phyloP scores from a whole-genome alignment of 2,797 vertebrate species.

The Pipistrellus pygmaeus region DNA sequence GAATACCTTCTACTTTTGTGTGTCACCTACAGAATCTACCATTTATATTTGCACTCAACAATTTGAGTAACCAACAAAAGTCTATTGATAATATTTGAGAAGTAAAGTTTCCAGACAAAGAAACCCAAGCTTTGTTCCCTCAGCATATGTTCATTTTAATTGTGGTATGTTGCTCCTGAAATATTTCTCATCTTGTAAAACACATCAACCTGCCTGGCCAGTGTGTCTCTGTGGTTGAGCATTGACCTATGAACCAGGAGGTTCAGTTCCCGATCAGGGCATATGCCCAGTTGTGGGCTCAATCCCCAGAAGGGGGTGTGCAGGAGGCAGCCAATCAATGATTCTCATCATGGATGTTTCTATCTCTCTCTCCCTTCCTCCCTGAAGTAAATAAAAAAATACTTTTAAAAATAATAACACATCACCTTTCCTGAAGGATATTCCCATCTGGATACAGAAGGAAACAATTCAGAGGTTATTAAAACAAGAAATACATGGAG shows the following conservation, averaged over 20 bases:
- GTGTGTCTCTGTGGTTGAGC: too few relatives aligned
- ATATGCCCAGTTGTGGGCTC: too few relatives aligned
- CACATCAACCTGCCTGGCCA: not conserved
- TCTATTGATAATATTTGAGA: conserved; percentile 18
- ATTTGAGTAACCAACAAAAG: not conserved
- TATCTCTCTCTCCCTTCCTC: too few relatives aligned
- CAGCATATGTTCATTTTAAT: conserved; percentile 10
- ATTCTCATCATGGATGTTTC: too few relatives aligned
- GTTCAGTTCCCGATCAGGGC: too few relatives aligned
- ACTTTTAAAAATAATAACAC: not conserved
- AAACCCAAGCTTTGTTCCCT: not conserved
- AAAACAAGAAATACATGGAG: conserved; percentile 61
- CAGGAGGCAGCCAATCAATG: too few relatives aligned
- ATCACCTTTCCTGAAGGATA: conserved; percentile 55
- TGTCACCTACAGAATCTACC: not conserved
- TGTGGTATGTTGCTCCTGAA: not conserved
- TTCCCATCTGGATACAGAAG: conserved; percentile 46
- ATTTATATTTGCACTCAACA: not conserved
- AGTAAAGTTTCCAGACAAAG: conserved; percentile 38
- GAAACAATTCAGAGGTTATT: conserved; percentile 62
- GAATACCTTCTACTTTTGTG: not conserved
- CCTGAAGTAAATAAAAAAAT: too few relatives aligned
- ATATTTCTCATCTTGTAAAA: conserved; percentile 64
- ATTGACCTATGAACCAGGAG: too few relatives aligned
- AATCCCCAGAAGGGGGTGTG: too few relatives aligned